Percentiles rank a stretch among this genome's conserved stretches.
Evolutionary conservation across 2,888 invertebrate genomes (phyloP).

Genomic region (Cyrtodaria siliqua): DNA sequence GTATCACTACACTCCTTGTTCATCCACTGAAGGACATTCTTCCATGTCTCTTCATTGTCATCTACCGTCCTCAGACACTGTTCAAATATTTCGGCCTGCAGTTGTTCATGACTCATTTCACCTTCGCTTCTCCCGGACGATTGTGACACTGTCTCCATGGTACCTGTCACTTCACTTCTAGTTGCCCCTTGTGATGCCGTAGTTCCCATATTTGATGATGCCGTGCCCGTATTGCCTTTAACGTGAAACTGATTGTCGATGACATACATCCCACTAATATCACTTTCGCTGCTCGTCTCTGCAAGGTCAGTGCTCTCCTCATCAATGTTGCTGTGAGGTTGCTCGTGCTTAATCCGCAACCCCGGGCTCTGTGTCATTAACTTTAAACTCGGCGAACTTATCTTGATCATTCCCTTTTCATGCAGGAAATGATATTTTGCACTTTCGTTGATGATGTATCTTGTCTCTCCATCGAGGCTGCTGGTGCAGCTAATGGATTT

Average conservation of each 20-base stretch:
- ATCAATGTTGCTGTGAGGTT: slow-evolving; percentile 15
- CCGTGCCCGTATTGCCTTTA: not conserved
- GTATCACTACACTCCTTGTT: slow-evolving; percentile 35
- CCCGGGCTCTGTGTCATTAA: slow-evolving; percentile 32
- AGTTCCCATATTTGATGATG: not conserved
- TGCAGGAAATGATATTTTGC: slow-evolving; percentile 61
- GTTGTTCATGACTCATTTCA: not conserved
- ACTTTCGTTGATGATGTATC: slow-evolving; percentile 36
- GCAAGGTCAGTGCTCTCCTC: slow-evolving; percentile 45
- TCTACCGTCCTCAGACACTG: slow-evolving; percentile 44
- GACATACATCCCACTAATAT: slow-evolving; percentile 32
- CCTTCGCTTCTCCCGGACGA: not conserved
- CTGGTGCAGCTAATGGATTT: slow-evolving; percentile 51
- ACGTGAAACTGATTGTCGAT: slow-evolving; percentile 46
- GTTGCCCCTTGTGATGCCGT: not conserved
- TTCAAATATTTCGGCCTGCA: not conserved
- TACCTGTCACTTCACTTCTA: slow-evolving; percentile 10
- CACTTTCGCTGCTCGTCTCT: slow-evolving; percentile 51
- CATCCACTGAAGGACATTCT: slow-evolving; percentile 58
- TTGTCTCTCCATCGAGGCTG: slow-evolving; percentile 56
- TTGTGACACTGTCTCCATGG: not conserved
- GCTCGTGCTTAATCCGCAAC: slow-evolving; percentile 17
- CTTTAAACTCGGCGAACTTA: slow-evolving; percentile 59
- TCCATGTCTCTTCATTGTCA: slow-evolving; percentile 43
- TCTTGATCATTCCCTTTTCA: slow-evolving; percentile 64